Percentiles rank a stretch among this genome's conserved stretches.
phyloP scores from a whole-genome alignment of 1,140 invertebrate genomes.

The Leptinotarsa lineolata region DNA sequence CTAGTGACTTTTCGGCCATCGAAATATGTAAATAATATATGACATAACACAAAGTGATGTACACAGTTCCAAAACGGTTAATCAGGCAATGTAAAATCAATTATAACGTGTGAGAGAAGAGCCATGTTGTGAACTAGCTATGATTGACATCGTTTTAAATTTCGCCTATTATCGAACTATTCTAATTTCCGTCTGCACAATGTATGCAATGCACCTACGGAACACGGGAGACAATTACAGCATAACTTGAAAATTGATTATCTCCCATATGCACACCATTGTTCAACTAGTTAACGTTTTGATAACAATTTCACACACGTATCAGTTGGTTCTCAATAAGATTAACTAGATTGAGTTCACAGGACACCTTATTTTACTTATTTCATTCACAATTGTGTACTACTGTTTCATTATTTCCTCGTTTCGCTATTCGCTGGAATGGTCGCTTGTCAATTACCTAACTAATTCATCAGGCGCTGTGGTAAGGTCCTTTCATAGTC shows the following conservation, averaged over 20 bases:
- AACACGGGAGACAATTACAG: neutral
- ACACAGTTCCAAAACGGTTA: neutral
- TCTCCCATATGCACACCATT: neutral
- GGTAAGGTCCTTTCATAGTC: too few relatives aligned
- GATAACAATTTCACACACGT: neutral
- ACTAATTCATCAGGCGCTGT: too few relatives aligned
- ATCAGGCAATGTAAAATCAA: neutral
- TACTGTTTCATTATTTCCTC: too few relatives aligned
- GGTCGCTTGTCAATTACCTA: too few relatives aligned
- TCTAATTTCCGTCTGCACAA: neutral
- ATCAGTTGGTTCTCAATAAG: neutral
- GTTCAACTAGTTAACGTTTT: neutral
- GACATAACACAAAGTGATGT: neutral
- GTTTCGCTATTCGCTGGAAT: too few relatives aligned
- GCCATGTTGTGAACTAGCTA: neutral
- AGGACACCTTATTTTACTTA: too few relatives aligned
- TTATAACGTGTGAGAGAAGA: neutral
- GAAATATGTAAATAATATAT: neutral
- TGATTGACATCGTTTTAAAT: neutral
- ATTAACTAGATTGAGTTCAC: too few relatives aligned
- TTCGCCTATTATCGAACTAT: neutral
- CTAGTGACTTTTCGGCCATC: neutral
- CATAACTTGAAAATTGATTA: slow-evolving; percentile 5
- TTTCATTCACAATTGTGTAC: too few relatives aligned
- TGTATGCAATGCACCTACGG: neutral